Evolutionary conservation across 2,888 invertebrate genomes (phyloP).

Genomic region (Criorhina ranunculi): DNA sequence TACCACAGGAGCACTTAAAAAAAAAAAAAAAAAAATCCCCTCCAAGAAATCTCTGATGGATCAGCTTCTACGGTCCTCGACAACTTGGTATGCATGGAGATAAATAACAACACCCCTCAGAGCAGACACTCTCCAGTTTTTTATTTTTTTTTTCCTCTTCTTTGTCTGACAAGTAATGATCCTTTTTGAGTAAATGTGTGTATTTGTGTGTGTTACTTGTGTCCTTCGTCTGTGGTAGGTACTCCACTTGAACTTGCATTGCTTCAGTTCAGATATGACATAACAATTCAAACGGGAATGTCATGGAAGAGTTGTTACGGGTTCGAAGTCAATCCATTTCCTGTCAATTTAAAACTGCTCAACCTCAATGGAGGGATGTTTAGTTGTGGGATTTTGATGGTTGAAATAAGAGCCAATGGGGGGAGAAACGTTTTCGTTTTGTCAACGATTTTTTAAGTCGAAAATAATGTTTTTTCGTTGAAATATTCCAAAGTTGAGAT

Average conservation of each 20-base stretch:
- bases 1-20: too few relatives aligned
- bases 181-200: neutral
- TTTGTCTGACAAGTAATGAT: conserved; percentile 18
- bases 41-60: neutral
- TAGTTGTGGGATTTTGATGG: conserved; percentile 13
- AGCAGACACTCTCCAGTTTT: neutral
- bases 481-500: conserved; percentile 18
- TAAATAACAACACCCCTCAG: conserved; percentile 10
- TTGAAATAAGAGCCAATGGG: neutral
- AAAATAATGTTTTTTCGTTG: too few relatives aligned
- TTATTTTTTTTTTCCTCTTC: neutral
- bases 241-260: conserved; percentile 22
- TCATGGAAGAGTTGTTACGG: neutral
- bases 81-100: conserved; percentile 19
- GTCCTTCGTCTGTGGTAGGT: conserved; percentile 15
- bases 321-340: conserved; percentile 37
- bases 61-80: neutral
- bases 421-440: too few relatives aligned
- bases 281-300: conserved; percentile 10
- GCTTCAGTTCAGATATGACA: conserved; percentile 32
- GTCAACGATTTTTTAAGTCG: too few relatives aligned
- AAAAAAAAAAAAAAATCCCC: too few relatives aligned
- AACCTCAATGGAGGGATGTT: neutral
- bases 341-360: neutral
- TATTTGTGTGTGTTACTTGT: neutral